These are phyloP conservation scores for Ichneumoninae sp. DNA, from an alignment of 2,888 invertebrate genomes.

Conservation along the genomic window DNA sequence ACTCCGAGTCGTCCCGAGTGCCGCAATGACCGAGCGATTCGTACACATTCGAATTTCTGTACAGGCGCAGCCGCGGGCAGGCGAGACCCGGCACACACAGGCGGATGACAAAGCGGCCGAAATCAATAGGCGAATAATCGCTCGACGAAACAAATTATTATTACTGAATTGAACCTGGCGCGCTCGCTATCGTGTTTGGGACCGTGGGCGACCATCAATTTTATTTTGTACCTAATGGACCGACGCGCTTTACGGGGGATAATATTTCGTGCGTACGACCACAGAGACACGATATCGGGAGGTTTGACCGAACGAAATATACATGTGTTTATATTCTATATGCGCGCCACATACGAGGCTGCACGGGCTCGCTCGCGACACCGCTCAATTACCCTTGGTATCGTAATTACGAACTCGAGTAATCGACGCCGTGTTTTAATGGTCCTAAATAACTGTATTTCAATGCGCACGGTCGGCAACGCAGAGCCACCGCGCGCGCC, in stretches of 20 bases:
- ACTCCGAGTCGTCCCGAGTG: neutral
- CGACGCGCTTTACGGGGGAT: conserved; percentile 61
- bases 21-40: neutral
- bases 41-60: neutral
- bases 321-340: conserved; percentile 23
- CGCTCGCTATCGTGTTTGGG: neutral
- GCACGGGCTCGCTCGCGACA: conserved; percentile 64
- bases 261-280: conserved; percentile 64
- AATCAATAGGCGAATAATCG: conserved; percentile 74
- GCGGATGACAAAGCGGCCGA: conserved; percentile 63
- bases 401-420: conserved; percentile 72
- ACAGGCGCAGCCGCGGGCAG: neutral
- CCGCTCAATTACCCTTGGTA: conserved; percentile 72
- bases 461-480: conserved; percentile 62
- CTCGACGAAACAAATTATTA: conserved; percentile 72
- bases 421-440: conserved; percentile 73
- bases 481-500: conserved; percentile 21
- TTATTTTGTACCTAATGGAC: conserved; percentile 64
- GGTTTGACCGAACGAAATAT: conserved; percentile 37
- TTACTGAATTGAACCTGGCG: conserved; percentile 69
- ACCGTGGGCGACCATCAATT: conserved; percentile 58
- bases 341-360: conserved; percentile 23
- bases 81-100: neutral
- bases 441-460: conserved; percentile 72
- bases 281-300: conserved; percentile 38